phyloP scores from a whole-genome alignment of 2,797 vertebrate genomes.

The Hipposideros larvatus region DNA sequence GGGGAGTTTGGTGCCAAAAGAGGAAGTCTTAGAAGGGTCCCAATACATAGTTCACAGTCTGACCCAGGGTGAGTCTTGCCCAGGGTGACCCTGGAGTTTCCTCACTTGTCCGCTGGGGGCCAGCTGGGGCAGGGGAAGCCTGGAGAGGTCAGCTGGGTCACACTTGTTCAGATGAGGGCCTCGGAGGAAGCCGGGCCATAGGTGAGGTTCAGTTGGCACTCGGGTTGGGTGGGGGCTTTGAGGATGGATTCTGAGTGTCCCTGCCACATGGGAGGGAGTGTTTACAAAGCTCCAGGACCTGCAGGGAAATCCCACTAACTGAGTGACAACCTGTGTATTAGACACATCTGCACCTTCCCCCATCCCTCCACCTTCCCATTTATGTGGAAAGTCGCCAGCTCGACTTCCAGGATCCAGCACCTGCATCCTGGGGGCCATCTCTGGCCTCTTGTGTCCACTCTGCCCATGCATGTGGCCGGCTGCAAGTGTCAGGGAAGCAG shows the following conservation, averaged over 20 bases:
- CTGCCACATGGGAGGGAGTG: background rate
- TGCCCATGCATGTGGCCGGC: background rate
- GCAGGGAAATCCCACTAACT: background rate
- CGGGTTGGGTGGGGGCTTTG: background rate
- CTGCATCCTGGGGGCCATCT: background rate
- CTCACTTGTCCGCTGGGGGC: background rate
- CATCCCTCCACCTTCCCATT: background rate
- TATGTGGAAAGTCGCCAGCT: background rate
- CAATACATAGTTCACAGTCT: background rate
- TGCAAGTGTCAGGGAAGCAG: background rate
- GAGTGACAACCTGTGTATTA: background rate
- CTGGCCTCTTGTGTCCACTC: background rate
- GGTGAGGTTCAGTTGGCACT: background rate
- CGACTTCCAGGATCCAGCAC: background rate
- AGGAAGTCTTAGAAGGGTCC: background rate
- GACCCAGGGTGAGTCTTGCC: background rate
- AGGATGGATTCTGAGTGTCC: background rate
- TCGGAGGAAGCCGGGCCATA: background rate
- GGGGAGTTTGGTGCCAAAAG: accelerated
- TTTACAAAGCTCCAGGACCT: background rate
- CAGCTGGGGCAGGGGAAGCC: background rate
- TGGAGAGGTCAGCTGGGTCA: background rate
- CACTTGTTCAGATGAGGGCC: background rate
- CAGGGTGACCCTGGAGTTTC: background rate
- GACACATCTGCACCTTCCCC: background rate